These are phyloP conservation scores for Hypocryptadius cinnamomeus DNA, from an alignment of 2,113 vertebrate genomes.

Conservation along the genomic window DNA sequence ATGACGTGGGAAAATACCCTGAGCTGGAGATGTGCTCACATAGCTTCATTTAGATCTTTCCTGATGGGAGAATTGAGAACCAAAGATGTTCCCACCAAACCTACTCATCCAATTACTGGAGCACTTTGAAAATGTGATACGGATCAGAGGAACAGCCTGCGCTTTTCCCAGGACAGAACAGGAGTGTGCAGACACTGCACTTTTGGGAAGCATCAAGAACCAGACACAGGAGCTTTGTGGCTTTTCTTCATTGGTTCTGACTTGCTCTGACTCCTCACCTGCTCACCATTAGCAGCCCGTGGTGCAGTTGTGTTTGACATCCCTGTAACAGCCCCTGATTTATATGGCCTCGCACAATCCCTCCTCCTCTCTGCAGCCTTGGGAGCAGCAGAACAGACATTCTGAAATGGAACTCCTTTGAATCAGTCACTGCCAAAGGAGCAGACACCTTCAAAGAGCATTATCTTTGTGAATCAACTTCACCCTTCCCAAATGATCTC, in stretches of 20 bases:
- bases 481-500: background rate
- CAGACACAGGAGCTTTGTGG: slow-evolving; percentile 24
- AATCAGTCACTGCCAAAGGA: background rate
- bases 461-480: slow-evolving; percentile 1
- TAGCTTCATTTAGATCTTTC: background rate
- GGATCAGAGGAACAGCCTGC: background rate
- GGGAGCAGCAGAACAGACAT: background rate
- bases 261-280: slow-evolving; percentile 30
- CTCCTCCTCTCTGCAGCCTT: background rate
- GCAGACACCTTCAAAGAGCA: slow-evolving; percentile 8
- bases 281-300: background rate
- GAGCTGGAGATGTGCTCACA: background rate
- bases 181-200: background rate
- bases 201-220: background rate
- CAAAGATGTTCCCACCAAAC: background rate
- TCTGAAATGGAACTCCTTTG: background rate
- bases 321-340: slow-evolving; percentile 12
- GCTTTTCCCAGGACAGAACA: background rate
- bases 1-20: background rate
- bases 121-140: background rate
- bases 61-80: background rate
- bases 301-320: background rate
- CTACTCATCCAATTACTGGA: background rate
- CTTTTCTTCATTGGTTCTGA: slow-evolving; percentile 21
- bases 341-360: background rate